Evolutionary conservation across 2,113 vertebrate genomes (phyloP), one percentile per base, ranked within the genome.

Genomic region (Scalopus aquaticus): DNA sequence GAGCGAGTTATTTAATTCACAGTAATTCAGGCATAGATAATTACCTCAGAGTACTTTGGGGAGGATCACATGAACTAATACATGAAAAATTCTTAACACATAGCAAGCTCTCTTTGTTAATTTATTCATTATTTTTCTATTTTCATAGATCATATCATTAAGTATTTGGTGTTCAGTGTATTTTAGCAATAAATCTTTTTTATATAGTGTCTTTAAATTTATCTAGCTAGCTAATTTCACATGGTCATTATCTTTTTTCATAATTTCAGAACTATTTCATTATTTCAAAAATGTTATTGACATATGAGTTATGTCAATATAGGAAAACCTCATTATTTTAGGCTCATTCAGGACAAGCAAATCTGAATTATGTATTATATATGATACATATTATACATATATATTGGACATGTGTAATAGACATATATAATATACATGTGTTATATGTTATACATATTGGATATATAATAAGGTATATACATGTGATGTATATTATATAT

Each of bases 321-420:
- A 91, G n/a, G 73, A 85, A 89, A 92, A 49, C 2, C 12, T 86
- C 39, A n/a, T 78, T 49, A 72, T 91, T 95, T 93, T 89, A 80
- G 46, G 6, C 28, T 87, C 4, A 65, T 35, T 51, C 88, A 62
- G 17, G 81, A 90, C 15, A 92, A 88, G 7, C 20, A 83, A 67
- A 89, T 84, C 24, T 81, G 67, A 94, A 89, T 91, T 77, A 51
- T 51, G 17, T 51, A 17, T 51, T 51, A 49, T 51, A 51, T 51
- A 17, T 51, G 13, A 51, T 51, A n/a, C n/a, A n/a, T 46, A 46
- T 46, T 46, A 46, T 46, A 46, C 44, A 46, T 46, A n/a, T n/a
- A 46, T 46, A 46, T 46, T n/a, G n/a, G n/a, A n/a, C n/a, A n/a
- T n/a, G n/a, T n/a, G n/a, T n/a, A n/a, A n/a, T n/a, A n/a, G n/a